Conservation (phyloP, 2,888 invertebrate species). For the Drosophila emarginata region DNA sequence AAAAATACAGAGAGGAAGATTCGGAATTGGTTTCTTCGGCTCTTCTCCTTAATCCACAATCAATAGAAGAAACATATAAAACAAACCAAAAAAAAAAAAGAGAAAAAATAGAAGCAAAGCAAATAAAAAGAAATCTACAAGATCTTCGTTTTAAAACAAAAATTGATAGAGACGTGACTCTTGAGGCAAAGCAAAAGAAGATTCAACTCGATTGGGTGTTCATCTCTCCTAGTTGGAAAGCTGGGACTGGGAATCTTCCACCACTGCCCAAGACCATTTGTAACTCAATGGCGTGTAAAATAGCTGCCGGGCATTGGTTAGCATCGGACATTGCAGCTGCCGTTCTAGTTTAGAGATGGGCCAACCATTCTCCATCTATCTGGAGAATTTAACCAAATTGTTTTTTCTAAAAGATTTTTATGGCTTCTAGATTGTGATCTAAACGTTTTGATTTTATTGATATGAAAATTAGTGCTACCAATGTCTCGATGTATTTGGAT, state of each 20-base stretch:
- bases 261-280: conserved; percentile 48
- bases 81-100: conserved; percentile 17
- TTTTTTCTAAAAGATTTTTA: too few relatives aligned
- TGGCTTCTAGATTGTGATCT: too few relatives aligned
- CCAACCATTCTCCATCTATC: neutral
- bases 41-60: conserved; percentile 62
- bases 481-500: too few relatives aligned
- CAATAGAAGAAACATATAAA: conserved; percentile 51
- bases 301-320: conserved; percentile 60
- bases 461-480: too few relatives aligned
- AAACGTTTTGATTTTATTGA: too few relatives aligned
- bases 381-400: too few relatives aligned
- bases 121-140: conserved; percentile 39
- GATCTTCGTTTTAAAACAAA: conserved; percentile 15
- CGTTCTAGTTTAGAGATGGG: conserved; percentile 33
- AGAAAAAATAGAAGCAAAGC: conserved; percentile 47
- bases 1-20: conserved; percentile 14
- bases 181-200: neutral
- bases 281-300: conserved; percentile 73
- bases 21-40: conserved; percentile 22
- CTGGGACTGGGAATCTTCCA: conserved; percentile 7
- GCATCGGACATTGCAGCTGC: conserved; percentile 24
- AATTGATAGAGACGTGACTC: conserved; percentile 57
- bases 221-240: conserved; percentile 33
- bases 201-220: neutral